phyloP scores from a whole-genome alignment of 2,888 invertebrate species.

The Drosophila kanekoi region DNA sequence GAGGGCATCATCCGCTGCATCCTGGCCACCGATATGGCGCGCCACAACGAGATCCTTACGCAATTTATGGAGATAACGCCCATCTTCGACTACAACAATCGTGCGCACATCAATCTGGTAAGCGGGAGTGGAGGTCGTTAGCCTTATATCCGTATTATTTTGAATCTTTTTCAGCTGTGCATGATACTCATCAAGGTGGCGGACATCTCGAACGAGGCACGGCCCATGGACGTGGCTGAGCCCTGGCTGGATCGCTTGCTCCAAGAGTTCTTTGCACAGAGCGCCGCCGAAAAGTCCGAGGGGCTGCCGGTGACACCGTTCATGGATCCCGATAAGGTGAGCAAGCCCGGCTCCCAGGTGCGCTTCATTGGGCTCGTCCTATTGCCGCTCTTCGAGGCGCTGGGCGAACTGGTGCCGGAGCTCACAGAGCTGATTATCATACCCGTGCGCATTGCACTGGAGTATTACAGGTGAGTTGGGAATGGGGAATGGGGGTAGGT shows the following conservation, averaged over 20 bases:
- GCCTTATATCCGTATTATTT: neutral
- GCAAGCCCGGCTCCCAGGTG: constrained; percentile 93
- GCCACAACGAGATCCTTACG: constrained; percentile 91
- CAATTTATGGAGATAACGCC: constrained; percentile 89
- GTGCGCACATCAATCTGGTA: constrained; percentile 90
- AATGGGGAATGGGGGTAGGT: neutral
- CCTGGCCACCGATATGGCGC: constrained; percentile 91
- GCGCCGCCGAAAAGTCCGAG: constrained; percentile 92
- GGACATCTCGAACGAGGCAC: constrained; percentile 93
- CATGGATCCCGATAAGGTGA: constrained; percentile 94
- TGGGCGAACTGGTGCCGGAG: constrained; percentile 90
- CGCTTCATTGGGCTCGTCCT: constrained; percentile 93
- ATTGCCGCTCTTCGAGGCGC: constrained; percentile 91
- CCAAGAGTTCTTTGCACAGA: constrained; percentile 91
- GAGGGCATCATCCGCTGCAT: constrained; percentile 93
- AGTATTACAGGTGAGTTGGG: constrained; percentile 84
- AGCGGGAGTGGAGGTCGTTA: constrained; percentile 62
- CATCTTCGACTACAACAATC: constrained; percentile 89
- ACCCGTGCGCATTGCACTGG: constrained; percentile 85
- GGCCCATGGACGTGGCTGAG: constrained; percentile 93
- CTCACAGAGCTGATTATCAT: constrained; percentile 87
- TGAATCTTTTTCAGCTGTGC: constrained; percentile 86
- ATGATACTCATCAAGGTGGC: constrained; percentile 94
- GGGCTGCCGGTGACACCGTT: constrained; percentile 94
- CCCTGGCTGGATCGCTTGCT: constrained; percentile 91